phyloP scores from a whole-genome alignment of 2,113 vertebrate species.

The Rostratula benghalensis region DNA sequence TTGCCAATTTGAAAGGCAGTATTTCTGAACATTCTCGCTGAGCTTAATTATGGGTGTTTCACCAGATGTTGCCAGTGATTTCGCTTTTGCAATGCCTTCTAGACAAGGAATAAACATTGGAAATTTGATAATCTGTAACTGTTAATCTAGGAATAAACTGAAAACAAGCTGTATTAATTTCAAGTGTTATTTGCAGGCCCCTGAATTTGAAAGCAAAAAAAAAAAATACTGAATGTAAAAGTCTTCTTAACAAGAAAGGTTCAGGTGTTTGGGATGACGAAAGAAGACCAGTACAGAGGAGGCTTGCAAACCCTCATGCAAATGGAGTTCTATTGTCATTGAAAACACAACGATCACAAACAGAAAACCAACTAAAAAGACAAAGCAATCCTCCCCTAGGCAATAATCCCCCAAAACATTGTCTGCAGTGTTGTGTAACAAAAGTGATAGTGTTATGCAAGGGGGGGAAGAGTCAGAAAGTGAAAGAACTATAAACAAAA shows the following conservation, averaged over 20 bases:
- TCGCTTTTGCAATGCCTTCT: background rate
- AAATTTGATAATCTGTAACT: background rate
- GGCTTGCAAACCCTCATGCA: background rate
- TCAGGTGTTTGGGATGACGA: background rate
- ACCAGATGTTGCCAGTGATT: background rate
- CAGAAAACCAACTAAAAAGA: background rate
- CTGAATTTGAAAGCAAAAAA: background rate
- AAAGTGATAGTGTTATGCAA: slow-evolving; percentile 18
- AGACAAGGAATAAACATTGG: background rate
- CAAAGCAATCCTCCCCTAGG: background rate
- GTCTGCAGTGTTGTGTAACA: slow-evolving; percentile 22
- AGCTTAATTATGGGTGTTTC: background rate
- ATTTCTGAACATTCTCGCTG: background rate
- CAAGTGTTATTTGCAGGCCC: background rate
- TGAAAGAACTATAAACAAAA: background rate
- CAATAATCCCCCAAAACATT: background rate
- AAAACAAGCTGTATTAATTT: background rate
- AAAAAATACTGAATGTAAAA: background rate
- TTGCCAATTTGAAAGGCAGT: background rate
- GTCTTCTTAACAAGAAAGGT: background rate
- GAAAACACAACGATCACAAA: background rate
- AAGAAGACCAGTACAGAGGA: background rate
- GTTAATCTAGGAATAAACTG: background rate
- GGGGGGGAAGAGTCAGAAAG: background rate
- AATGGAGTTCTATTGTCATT: background rate